Conservation (phyloP, 1,140 invertebrate genomes). For the Listronotus oregonensis region DNA sequence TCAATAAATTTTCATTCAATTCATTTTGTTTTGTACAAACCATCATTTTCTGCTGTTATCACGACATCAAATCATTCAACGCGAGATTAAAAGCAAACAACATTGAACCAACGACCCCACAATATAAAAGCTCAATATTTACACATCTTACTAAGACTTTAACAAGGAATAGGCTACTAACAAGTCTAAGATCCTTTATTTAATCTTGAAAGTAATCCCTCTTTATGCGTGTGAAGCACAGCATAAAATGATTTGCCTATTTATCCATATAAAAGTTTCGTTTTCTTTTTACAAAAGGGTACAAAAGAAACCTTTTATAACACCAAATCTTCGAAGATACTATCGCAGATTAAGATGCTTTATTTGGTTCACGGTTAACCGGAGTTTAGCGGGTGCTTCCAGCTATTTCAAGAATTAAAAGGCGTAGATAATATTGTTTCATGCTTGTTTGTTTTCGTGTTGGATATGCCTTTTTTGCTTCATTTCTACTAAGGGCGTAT, state of each 20-base stretch:
- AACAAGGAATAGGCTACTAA: neutral
- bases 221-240: constrained; percentile 32
- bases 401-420: constrained; percentile 42
- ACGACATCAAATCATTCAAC: too few species aligned
- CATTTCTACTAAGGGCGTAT: neutral
- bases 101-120: too few species aligned
- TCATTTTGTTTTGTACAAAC: too few species aligned
- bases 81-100: too few species aligned
- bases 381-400: constrained; percentile 26
- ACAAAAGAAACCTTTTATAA: constrained; percentile 35
- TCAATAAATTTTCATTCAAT: too few species aligned
- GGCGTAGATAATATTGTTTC: constrained; percentile 48
- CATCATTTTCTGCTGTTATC: too few species aligned
- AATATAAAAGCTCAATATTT: constrained; percentile 15
- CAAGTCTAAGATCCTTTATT: neutral
- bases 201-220: constrained; percentile 10
- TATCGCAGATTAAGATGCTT: constrained; percentile 33
- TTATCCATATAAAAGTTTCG: constrained; percentile 36
- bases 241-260: constrained; percentile 46
- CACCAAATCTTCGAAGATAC: constrained; percentile 19
- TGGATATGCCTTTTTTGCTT: constrained; percentile 30
- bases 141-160: constrained; percentile 10
- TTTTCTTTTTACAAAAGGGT: constrained; percentile 16
- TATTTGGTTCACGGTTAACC: constrained; percentile 42
- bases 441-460: constrained; percentile 45